These are phyloP conservation scores for Leptinotarsa texana DNA, from an alignment of 1,140 invertebrate genomes.

Conservation along the genomic window DNA sequence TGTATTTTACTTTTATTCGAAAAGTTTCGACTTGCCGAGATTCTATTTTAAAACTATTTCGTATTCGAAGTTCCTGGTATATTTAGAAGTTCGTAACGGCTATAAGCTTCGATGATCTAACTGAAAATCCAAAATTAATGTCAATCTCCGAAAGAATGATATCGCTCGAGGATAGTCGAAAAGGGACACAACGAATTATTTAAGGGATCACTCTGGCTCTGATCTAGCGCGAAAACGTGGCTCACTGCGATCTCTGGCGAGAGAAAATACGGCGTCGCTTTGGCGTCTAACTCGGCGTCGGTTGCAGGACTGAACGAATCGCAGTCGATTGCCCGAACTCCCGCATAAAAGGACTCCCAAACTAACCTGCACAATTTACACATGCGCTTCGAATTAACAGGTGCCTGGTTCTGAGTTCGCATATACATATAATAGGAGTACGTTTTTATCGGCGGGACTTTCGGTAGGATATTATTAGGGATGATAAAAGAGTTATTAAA, in stretches of 20 bases:
- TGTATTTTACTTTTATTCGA: conserved; percentile 10
- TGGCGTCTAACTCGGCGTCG: conserved; percentile 17
- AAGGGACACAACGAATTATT: conserved; percentile 2
- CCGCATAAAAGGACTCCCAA: conserved; percentile 32
- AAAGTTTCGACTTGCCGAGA: conserved; percentile 16
- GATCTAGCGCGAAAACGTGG: conserved; percentile 18
- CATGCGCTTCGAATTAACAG: conserved; percentile 40
- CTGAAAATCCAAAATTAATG: conserved; percentile 18
- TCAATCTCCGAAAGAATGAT: background rate
- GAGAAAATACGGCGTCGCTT: conserved; percentile 13
- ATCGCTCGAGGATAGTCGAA: background rate
- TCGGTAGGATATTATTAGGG: conserved; percentile 17
- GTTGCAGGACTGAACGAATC: conserved; percentile 20
- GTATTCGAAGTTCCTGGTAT: conserved; percentile 18
- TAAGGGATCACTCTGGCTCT: background rate
- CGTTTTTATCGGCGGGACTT: conserved; percentile 18
- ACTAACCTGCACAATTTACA: conserved; percentile 37
- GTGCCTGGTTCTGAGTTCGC: conserved; percentile 28
- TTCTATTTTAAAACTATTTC: conserved; percentile 37
- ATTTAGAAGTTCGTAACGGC: conserved; percentile 28
- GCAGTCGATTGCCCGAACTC: conserved; percentile 14
- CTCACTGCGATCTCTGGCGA: conserved; percentile 16
- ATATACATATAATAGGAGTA: background rate
- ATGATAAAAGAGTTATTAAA: conserved; percentile 7
- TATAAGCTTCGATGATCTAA: conserved; percentile 19